Evolutionary conservation across 2,797 vertebrate genomes (phyloP).

Genomic region (Poecilia picta): DNA sequence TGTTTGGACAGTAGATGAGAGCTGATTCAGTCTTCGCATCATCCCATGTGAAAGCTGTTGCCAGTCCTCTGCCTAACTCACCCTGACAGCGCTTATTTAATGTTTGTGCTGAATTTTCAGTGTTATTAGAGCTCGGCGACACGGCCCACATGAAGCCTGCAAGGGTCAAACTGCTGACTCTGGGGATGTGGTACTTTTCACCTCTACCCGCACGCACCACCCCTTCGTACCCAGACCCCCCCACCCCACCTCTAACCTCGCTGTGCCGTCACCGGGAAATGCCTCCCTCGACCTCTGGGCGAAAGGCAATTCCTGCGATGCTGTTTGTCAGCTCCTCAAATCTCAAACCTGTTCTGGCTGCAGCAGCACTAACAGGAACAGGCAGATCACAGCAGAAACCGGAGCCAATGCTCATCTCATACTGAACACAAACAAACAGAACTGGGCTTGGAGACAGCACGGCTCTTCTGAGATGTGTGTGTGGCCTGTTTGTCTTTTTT

Average conservation of each 20-base stretch:
- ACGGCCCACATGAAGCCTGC: slow-evolving; percentile 36
- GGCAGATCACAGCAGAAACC: slow-evolving; percentile 43
- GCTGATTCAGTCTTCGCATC: slow-evolving; percentile 76
- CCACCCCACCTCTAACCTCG: background rate
- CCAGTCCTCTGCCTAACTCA: slow-evolving; percentile 57
- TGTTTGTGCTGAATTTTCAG: slow-evolving; percentile 66
- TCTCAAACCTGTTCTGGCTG: slow-evolving; percentile 47
- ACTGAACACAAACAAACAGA: slow-evolving; percentile 41
- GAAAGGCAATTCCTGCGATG: slow-evolving; percentile 52
- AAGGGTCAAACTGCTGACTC: slow-evolving; percentile 60
- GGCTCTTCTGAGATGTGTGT: slow-evolving; percentile 26
- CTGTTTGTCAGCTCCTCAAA: slow-evolving; percentile 54
- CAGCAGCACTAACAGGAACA: slow-evolving; percentile 30
- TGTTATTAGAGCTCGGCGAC: slow-evolving; percentile 39
- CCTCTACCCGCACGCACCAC: slow-evolving; percentile 12
- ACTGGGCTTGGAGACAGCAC: slow-evolving; percentile 16
- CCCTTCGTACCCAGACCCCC: background rate
- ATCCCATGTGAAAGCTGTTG: slow-evolving; percentile 66
- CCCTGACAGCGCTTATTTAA: slow-evolving; percentile 58
- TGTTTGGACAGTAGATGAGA: slow-evolving; percentile 60
- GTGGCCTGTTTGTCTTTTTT: slow-evolving; percentile 9
- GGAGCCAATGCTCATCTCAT: slow-evolving; percentile 18
- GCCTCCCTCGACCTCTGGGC: slow-evolving; percentile 46
- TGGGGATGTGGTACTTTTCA: slow-evolving; percentile 38
- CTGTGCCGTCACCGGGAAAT: slow-evolving; percentile 38